Conservation (phyloP, 2,888 invertebrate genomes). For the Frankliniella fusca region DNA sequence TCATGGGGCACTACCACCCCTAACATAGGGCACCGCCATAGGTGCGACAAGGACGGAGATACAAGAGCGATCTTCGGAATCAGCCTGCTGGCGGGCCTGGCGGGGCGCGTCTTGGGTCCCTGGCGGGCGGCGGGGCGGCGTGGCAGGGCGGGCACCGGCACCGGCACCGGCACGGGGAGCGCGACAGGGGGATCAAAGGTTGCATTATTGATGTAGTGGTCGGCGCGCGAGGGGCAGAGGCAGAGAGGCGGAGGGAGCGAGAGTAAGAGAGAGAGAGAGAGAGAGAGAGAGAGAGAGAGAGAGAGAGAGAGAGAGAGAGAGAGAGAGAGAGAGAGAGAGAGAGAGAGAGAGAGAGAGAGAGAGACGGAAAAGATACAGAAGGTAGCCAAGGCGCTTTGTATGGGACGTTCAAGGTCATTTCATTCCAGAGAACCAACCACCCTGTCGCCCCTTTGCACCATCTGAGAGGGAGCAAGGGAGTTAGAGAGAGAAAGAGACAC, state of each 20-base stretch:
- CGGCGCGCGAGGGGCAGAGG: background rate
- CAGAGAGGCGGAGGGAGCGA: no score
- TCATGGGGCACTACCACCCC: no score
- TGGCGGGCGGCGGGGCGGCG: background rate
- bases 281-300: background rate
- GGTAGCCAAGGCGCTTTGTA: background rate
- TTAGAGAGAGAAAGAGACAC: background rate
- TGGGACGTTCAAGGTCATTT: slow-evolving; percentile 2
- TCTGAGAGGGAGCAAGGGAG: background rate
- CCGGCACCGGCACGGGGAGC: background rate
- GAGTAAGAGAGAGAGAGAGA: background rate
- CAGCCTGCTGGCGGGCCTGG: no score
- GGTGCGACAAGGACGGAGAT: no score
- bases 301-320: background rate
- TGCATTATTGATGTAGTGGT: slow-evolving; percentile 24
- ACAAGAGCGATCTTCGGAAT: no score
- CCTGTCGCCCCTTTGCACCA: background rate
- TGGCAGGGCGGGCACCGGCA: background rate
- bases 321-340: background rate
- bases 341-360: background rate
- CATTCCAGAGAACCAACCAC: background rate
- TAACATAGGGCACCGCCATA: no score
- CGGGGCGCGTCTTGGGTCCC: no score
- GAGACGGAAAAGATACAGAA: background rate
- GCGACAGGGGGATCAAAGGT: background rate